Evolutionary conservation across 2,888 invertebrate genomes (phyloP), one percentile per base, ranked within the genome.

Genomic region (Agrilus cyanescens): DNA sequence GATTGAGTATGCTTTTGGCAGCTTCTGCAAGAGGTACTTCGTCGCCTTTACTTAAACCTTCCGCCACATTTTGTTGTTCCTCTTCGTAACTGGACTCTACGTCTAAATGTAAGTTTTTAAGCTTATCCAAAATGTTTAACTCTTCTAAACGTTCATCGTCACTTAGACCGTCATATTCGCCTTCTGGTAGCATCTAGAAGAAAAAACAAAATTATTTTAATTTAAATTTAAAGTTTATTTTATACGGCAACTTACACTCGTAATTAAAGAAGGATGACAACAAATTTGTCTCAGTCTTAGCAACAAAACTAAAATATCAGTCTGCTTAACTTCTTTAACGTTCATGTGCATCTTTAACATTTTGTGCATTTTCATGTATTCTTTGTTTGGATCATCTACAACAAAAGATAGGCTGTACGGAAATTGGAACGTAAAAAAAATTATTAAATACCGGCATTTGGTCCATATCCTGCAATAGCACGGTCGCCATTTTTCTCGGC

Each of bases 241-340:
- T 32, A 30, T 35, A 32, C 30, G 25, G 25, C 15, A 32, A 63
- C 68, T 63, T 62, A 79, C 78, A 44, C 74, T 61, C 54, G 76
- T 75, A 53, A 93, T 85, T 12, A 96, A 73, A 0, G 82, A 81
- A 20, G 93, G 85, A 70, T 95, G 94, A 58, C 88, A 86, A 60
- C 89, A 89, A 45, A 88, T 80, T 62, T 97, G 95, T 1, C 95
- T 74, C 45, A 96, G 66, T 10, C 95, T 75, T 42, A 95, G 66
- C 12, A 96, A 62, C 2, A 94, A 70, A 0, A 91, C 85, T 50
- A 96, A 67, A 62, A 90, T 85, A 65, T 75, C 69, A 46, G 74
- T 72, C 4, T 73, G 61, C 48, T 72, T 71, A 4, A 77, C 63
- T 42, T 67, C 62, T 34, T 57, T 55, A 12, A 65, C 60, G 32